These are phyloP conservation scores for Proteles cristata DNA, from an alignment of 2,113 vertebrate species.

Conservation along the genomic window DNA sequence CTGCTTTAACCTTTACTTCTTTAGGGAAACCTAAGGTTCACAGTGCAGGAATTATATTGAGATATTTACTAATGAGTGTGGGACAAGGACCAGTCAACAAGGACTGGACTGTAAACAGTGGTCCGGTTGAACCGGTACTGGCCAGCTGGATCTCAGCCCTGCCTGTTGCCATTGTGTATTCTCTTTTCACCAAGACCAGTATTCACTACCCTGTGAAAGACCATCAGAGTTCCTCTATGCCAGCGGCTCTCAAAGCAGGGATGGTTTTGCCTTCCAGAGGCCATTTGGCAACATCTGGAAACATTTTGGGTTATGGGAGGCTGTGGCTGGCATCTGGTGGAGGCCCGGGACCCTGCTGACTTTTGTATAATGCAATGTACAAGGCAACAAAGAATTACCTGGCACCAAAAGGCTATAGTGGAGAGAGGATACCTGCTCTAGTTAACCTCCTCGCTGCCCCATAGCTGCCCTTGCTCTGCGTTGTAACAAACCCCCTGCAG, in stretches of 20 bases:
- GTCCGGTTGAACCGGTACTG: background rate
- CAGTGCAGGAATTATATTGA: background rate
- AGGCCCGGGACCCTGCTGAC: background rate
- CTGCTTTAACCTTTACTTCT: background rate
- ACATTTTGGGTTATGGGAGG: background rate
- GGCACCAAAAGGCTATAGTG: background rate
- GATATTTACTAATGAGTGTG: background rate
- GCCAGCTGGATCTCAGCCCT: background rate
- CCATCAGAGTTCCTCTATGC: background rate
- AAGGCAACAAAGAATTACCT: background rate
- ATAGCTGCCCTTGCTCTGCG: background rate
- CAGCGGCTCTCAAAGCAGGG: background rate
- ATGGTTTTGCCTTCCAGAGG: background rate
- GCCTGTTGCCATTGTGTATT: background rate
- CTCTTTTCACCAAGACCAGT: background rate
- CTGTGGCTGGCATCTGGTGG: background rate
- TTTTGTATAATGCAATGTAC: background rate
- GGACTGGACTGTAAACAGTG: background rate
- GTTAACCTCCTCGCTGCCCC: background rate
- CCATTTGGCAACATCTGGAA: background rate
- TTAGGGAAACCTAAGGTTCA: background rate
- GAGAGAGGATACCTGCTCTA: background rate
- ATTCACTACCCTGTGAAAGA: background rate
- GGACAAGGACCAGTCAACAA: background rate
- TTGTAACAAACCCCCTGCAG: background rate